Evolutionary conservation across 2,797 vertebrate genomes (phyloP), one percentile per base, ranked within the genome.

Genomic region (Acestrorhynchus altus): DNA sequence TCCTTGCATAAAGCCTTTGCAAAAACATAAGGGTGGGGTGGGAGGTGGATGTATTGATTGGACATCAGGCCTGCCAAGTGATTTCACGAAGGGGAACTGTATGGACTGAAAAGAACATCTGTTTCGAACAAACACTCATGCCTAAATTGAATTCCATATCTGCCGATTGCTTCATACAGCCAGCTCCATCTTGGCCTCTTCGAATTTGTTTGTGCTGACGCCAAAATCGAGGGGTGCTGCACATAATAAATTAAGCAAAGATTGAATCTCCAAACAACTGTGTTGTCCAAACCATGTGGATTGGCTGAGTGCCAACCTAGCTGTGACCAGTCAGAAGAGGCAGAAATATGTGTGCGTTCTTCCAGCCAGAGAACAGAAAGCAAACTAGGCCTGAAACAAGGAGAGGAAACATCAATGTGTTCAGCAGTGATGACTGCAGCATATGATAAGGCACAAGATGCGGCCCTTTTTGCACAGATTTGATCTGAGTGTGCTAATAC

Each of bases 171-270:
- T 52, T 52, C 12, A 66, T 20, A 42, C 9, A 35, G 31, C 61
- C 72, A 51, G 61, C 26, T 26, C 56, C 11, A 56, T 56, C 24
- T 22, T 26, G 54, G 54, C 54, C 56, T 59, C 56, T 18, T 35
- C 26, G 26, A 59, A 75, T 75, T 56, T 66, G 39, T 75, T 75
- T 56, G 51, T 46, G 39, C 22, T 44, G 61, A 75, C 4, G 42
- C 24, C 35, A 65, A 16, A 56, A 44, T 42, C 26, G 61, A 16
- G 49, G 52, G 39, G 16, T 75, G 61, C 47, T 56, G 73, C 49
- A 31, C 52, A 51, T 46, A 75, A 51, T 61, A 61, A 35, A 77
- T 66, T 66, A 47, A 66, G 13, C 42, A 66, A 66, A 66, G 61
- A 46, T 46, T 66, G 63, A 22, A 47, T 66, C 46, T 40, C 35